These are phyloP conservation scores for Zophobas atratus DNA, from an alignment of 1,140 invertebrate genomes.

Conservation along the genomic window DNA sequence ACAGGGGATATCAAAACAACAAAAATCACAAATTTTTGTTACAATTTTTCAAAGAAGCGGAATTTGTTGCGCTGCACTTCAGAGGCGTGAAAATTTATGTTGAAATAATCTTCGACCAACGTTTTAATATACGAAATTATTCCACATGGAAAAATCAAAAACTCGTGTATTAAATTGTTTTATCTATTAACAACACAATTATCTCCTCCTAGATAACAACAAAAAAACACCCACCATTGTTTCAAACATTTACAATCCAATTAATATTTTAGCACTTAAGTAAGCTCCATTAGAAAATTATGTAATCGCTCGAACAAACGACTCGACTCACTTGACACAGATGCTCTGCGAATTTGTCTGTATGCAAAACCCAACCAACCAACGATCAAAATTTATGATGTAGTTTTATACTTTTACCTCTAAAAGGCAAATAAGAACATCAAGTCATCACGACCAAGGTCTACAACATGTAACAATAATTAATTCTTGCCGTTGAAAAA, in stretches of 20 bases:
- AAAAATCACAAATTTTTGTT: too few species aligned
- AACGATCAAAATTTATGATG: slow-evolving; percentile 3
- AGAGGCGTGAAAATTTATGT: too few species aligned
- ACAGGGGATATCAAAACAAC: too few species aligned
- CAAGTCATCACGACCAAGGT: slow-evolving; percentile 11
- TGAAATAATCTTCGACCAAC: too few species aligned
- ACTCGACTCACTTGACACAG: slow-evolving; percentile 2
- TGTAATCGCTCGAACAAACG: background rate
- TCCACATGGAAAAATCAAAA: too few species aligned
- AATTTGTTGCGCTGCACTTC: too few species aligned
- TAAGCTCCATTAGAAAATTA: slow-evolving; percentile 16
- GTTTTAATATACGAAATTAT: too few species aligned
- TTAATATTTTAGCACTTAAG: slow-evolving; percentile 30
- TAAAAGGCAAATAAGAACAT: slow-evolving; percentile 27
- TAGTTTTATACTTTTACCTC: slow-evolving; percentile 11
- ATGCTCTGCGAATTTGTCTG: background rate
- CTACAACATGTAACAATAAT: slow-evolving; percentile 19
- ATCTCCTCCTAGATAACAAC: background rate
- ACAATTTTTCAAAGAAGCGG: too few species aligned
- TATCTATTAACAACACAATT: background rate
- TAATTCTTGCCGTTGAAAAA: slow-evolving; percentile 8
- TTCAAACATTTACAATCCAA: slow-evolving; percentile 2
- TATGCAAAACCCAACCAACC: background rate
- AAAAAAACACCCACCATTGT: background rate
- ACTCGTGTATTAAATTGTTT: background rate